Conservation (phyloP, 1,140 invertebrate species). For the Diabrotica virgifera region DNA sequence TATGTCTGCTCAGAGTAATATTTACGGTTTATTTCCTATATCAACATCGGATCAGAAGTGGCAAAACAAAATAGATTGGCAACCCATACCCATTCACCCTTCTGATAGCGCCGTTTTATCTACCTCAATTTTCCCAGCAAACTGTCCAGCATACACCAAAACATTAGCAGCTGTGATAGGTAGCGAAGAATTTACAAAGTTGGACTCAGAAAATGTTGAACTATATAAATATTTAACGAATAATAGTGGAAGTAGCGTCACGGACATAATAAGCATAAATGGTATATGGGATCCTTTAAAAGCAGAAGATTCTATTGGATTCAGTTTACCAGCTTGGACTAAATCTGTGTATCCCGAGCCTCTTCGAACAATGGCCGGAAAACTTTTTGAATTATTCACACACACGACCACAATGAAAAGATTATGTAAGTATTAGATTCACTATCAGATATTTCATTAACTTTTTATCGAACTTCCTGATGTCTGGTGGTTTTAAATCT, state of each 20-base stretch:
- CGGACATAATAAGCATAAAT: background rate
- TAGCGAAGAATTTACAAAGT: background rate
- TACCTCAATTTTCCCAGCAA: background rate
- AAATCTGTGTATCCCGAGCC: background rate
- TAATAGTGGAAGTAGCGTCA: background rate
- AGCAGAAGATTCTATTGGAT: background rate
- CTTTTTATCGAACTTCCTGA: too few relatives aligned
- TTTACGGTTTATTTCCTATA: conserved; percentile 80
- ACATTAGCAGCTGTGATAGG: background rate
- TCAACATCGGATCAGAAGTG: conserved; percentile 60
- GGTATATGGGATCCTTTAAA: background rate
- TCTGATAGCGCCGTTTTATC: background rate
- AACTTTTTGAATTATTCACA: too few relatives aligned
- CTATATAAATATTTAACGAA: too few relatives aligned
- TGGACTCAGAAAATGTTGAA: too few relatives aligned
- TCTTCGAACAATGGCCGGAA: background rate
- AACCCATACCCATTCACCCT: conserved; percentile 76
- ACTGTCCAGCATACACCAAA: background rate
- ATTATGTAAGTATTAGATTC: too few relatives aligned
- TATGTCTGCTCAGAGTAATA: conserved; percentile 76
- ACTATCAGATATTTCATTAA: too few relatives aligned
- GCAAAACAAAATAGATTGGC: conserved; percentile 70
- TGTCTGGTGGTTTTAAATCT: too few relatives aligned
- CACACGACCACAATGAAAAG: too few relatives aligned
- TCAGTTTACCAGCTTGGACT: background rate